These are phyloP conservation scores for Phymorhynchus buccinoides DNA, from an alignment of 1,140 invertebrate genomes.

Conservation along the genomic window DNA sequence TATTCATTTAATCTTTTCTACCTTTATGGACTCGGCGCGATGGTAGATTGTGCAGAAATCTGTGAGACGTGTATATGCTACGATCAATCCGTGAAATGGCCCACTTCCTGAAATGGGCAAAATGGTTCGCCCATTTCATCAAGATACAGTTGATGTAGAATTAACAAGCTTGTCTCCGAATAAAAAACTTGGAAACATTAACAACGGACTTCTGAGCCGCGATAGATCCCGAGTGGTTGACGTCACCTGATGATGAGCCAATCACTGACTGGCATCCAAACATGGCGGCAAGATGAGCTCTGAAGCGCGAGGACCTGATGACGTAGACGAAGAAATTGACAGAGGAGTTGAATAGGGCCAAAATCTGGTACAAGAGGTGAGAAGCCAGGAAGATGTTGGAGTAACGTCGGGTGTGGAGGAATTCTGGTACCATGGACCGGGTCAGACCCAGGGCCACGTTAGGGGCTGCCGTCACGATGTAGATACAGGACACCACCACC, in stretches of 20 bases:
- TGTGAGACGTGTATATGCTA: no score
- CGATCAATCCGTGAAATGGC: no score
- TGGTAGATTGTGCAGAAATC: no score
- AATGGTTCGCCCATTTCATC: no score
- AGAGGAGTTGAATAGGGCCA: not conserved
- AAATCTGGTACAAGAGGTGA: not conserved
- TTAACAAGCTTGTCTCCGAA: no score
- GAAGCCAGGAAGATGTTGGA: conserved; percentile 25
- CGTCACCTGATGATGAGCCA: not conserved
- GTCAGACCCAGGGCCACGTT: conserved; percentile 11
- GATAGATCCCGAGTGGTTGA: not conserved
- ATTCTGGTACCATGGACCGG: not conserved
- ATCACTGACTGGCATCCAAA: not conserved
- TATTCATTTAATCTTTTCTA: no score
- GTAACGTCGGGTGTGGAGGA: not conserved
- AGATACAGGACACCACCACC: conserved; percentile 29
- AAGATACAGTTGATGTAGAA: no score
- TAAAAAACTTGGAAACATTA: not conserved
- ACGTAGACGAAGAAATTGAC: conserved; percentile 33
- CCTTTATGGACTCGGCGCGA: no score
- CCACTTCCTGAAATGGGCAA: no score
- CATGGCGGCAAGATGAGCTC: not conserved
- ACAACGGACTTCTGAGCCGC: not conserved
- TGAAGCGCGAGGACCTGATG: conserved; percentile 21
- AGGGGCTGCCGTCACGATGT: conserved; percentile 14